Evolutionary conservation across 2,888 invertebrate genomes (phyloP), one percentile per base, ranked within the genome.

Genomic region (Platerodrilus igneus): DNA sequence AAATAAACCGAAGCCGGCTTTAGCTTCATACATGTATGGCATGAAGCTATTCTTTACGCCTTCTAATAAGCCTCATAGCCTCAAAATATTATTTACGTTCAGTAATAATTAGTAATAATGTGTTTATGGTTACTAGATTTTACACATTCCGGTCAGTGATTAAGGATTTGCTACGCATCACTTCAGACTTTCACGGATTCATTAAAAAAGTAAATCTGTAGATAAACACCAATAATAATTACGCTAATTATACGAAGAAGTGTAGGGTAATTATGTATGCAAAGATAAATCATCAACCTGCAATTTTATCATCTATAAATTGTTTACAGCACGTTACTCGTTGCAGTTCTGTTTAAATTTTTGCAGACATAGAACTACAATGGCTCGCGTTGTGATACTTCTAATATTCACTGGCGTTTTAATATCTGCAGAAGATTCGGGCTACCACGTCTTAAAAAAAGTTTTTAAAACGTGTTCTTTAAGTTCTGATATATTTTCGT

Each of bases 391-490:
- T n/a, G n/a, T n/a, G n/a, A n/a, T n/a, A n/a, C n/a, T n/a, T n/a
- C n/a, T n/a, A n/a, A n/a, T n/a, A n/a, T n/a, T n/a, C n/a, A n/a
- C n/a, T n/a, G n/a, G n/a, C n/a, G n/a, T n/a, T 16, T 2, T 30
- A 7, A 32, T 32, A 16, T 19, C n/a, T 11, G 22, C 41, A n/a
- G 36, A 41, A 13, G 37, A 38, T n/a, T 18, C 40, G 13, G 50
- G 53, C 17, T 47, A 50, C 9, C 28, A 43, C 21, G 31, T 57
- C 31, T 39, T 58, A 13, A 44, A 49, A 32, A 53, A 38, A 33
- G 48, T 56, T 15, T 28, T 60, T 7, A 48, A 51, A 29, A 54
- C 60, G 37, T 63, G 63, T 37, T 41, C 50, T 8, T 22, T 16
- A 44, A 51, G 33, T 45, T 20, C 48, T 45, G 49, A 52, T 40